Conservation (phyloP, 2,797 vertebrate species). For the Eospalax fontanierii region DNA sequence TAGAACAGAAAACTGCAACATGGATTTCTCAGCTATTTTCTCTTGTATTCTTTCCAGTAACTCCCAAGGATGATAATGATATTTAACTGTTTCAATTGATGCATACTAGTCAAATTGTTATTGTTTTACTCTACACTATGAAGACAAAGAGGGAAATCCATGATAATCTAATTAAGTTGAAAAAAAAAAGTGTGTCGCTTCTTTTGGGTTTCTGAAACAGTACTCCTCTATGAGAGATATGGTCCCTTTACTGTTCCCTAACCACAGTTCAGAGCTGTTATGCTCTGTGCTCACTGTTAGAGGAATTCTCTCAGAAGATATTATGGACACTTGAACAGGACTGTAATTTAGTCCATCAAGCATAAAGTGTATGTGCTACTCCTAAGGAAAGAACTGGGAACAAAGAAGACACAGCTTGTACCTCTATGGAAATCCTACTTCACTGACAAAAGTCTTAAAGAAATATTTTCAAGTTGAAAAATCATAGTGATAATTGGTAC, state of each 20-base stretch:
- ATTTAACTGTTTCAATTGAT: neutral
- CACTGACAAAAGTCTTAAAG: neutral
- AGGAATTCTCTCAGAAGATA: neutral
- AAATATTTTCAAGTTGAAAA: conserved; percentile 16
- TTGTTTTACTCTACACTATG: neutral
- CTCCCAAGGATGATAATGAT: neutral
- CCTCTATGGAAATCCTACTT: neutral
- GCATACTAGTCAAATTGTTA: neutral
- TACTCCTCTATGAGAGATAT: neutral
- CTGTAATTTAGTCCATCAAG: neutral
- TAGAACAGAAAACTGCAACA: neutral
- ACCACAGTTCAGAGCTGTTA: neutral
- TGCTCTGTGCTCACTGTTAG: neutral
- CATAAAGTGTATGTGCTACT: neutral
- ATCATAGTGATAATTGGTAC: neutral
- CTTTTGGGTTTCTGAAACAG: neutral
- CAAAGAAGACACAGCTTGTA: neutral
- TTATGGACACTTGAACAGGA: neutral
- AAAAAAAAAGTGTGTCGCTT: neutral
- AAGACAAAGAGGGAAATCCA: neutral
- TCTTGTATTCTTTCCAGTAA: neutral
- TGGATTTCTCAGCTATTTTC: neutral
- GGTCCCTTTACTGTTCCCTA: neutral
- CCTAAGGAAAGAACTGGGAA: neutral
- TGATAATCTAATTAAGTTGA: neutral